These are phyloP conservation scores for Muraenolepis orangiensis DNA, from an alignment of 2,797 vertebrate species.

Conservation along the genomic window DNA sequence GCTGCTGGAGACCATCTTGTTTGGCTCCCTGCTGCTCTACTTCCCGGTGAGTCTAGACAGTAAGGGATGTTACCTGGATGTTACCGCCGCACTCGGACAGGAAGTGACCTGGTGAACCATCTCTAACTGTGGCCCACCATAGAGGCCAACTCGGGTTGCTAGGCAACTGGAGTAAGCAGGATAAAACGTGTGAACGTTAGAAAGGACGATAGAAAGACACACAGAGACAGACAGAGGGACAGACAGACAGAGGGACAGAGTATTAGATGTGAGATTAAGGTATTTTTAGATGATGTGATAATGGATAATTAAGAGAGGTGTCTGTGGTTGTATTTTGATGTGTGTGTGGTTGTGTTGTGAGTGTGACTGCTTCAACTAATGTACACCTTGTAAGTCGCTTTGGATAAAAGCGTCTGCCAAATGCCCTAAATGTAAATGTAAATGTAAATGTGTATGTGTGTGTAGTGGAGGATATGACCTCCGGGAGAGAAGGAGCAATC, in stretches of 20 bases:
- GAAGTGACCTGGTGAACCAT: neutral
- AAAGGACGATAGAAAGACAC: neutral
- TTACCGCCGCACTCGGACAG: neutral
- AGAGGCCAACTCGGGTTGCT: neutral
- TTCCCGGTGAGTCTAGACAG: constrained; percentile 85
- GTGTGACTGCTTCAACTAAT: too few relatives aligned
- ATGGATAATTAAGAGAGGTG: constrained; percentile 49
- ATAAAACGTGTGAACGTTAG: neutral
- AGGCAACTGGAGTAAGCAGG: neutral
- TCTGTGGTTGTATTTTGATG: neutral
- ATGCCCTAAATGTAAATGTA: too few relatives aligned
- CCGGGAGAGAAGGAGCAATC: constrained; percentile 25
- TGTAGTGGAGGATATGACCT: neutral
- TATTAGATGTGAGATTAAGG: constrained; percentile 51
- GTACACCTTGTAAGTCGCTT: too few relatives aligned
- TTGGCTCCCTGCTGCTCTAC: constrained; percentile 93
- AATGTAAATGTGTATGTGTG: constrained; percentile 13
- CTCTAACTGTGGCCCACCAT: neutral
- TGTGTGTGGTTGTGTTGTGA: constrained; percentile 18
- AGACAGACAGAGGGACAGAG: neutral
- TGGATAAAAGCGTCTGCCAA: too few relatives aligned
- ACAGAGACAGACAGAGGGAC: neutral
- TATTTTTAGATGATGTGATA: constrained; percentile 67
- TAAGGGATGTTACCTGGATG: neutral
- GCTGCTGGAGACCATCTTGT: constrained; percentile 89